These are phyloP conservation scores for Podotricha telesiphe DNA, from an alignment of 2,888 invertebrate genomes.

Conservation along the genomic window DNA sequence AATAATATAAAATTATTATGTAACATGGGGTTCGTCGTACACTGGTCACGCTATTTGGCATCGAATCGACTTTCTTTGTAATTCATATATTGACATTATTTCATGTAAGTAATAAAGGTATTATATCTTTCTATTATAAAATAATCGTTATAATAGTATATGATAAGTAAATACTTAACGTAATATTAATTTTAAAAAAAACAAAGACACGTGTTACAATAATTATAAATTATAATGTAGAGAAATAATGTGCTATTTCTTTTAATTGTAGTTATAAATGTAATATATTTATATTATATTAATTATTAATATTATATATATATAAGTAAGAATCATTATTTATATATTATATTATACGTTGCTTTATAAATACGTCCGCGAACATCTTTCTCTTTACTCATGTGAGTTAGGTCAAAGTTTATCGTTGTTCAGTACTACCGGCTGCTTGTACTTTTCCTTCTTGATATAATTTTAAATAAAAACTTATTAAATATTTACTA, in stretches of 20 bases:
- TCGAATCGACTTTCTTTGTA: slow-evolving; percentile 22
- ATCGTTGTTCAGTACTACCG: slow-evolving; percentile 55
- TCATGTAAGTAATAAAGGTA: not conserved
- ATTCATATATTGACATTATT: slow-evolving; percentile 11
- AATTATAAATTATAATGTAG: too few species aligned
- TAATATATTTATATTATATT: not conserved
- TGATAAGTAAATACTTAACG: too few species aligned
- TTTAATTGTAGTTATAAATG: slow-evolving; percentile 1
- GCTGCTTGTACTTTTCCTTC: slow-evolving; percentile 71
- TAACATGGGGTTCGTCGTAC: slow-evolving; percentile 16
- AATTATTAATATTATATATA: too few species aligned
- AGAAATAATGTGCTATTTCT: not conserved
- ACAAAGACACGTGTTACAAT: too few species aligned
- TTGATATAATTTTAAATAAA: slow-evolving; percentile 68
- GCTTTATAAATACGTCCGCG: not conserved
- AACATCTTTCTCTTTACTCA: slow-evolving; percentile 37
- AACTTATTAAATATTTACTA: slow-evolving; percentile 50
- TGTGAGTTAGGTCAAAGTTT: slow-evolving; percentile 61
- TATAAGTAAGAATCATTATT: not conserved
- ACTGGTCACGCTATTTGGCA: slow-evolving; percentile 20
- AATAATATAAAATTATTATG: slow-evolving; percentile 25
- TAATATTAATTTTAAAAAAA: too few species aligned
- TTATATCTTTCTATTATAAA: not conserved
- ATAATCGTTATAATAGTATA: not conserved
- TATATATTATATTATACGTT: not conserved